A percentile compares a stretch with the other conserved stretches of the same genome.
phyloP scores from a whole-genome alignment of 2,888 invertebrate species.

The Drosophila histrio region DNA sequence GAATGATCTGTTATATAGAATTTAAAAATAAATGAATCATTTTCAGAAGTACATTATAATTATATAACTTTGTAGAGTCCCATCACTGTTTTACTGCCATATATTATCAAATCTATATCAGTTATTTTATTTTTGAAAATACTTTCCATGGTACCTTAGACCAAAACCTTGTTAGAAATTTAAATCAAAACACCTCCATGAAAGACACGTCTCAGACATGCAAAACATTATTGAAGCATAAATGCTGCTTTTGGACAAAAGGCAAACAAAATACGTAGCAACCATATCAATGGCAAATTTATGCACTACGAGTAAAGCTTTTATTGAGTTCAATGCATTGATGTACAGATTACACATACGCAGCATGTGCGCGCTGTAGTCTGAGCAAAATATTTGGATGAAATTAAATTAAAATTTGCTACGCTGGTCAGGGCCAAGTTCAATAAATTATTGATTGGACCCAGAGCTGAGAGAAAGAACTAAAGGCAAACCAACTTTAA shows the following conservation, averaged over 20 bases:
- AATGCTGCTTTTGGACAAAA: neutral
- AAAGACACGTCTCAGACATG: conserved; percentile 62
- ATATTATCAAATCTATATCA: too few species aligned
- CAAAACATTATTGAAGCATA: conserved; percentile 22
- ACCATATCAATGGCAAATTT: conserved; percentile 56
- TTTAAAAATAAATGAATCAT: too few species aligned
- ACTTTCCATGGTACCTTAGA: neutral
- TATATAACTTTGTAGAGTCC: too few species aligned
- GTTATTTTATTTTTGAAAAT: neutral
- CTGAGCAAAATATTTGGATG: neutral
- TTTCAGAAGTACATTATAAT: too few species aligned
- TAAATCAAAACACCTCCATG: conserved; percentile 36
- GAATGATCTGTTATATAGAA: too few species aligned
- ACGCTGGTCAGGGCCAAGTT: conserved; percentile 31
- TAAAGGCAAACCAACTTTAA: conserved; percentile 50
- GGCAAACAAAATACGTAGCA: conserved; percentile 4
- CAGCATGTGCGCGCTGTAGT: neutral
- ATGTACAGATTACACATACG: conserved; percentile 43
- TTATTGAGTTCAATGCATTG: conserved; percentile 64
- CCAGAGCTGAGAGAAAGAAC: neutral
- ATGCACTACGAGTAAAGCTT: conserved; percentile 33
- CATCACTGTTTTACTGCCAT: too few species aligned
- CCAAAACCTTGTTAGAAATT: conserved; percentile 41
- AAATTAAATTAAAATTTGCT: conserved; percentile 20
- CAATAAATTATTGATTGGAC: conserved; percentile 68